These are phyloP conservation scores for Poecilia picta DNA, from an alignment of 2,797 vertebrate genomes.

Conservation along the genomic window DNA sequence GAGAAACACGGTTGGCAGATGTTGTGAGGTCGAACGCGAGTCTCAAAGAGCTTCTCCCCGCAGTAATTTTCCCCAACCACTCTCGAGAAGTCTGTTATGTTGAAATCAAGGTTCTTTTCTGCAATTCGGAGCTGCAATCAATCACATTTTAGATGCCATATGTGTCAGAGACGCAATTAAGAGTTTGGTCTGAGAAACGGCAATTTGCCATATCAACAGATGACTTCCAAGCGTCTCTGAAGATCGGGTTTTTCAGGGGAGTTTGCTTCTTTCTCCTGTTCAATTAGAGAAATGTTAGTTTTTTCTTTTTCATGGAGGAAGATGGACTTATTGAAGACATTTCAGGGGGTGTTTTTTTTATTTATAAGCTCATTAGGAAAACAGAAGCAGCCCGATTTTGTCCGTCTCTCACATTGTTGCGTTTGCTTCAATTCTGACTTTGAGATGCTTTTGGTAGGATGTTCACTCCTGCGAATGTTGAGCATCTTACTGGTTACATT, in stretches of 20 bases:
- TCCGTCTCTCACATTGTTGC: not conserved
- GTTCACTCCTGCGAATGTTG: not conserved
- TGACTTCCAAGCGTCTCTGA: conserved; percentile 34
- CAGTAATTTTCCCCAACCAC: conserved; percentile 47
- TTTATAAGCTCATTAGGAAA: not conserved
- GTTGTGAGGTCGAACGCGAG: conserved; percentile 57
- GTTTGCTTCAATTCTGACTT: not conserved
- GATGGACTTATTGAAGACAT: not conserved
- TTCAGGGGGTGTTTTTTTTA: not conserved
- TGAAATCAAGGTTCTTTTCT: conserved; percentile 62
- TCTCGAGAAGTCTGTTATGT: conserved; percentile 40
- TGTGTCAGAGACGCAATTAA: conserved; percentile 62
- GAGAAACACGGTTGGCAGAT: conserved; percentile 60
- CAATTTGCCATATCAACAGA: conserved; percentile 28
- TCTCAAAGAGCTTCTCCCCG: conserved; percentile 55
- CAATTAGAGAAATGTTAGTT: not conserved
- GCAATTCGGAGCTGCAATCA: conserved; percentile 61
- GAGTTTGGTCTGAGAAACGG: conserved; percentile 42
- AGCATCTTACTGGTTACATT: not conserved
- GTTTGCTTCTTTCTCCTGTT: conserved; percentile 6
- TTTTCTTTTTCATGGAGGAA: not conserved
- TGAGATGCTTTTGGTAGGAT: not conserved
- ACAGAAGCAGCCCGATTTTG: not conserved
- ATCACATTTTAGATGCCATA: conserved; percentile 59
- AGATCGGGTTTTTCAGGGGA: conserved; percentile 14